These are phyloP conservation scores for Philhelius pedissequus DNA, from an alignment of 2,888 invertebrate species.

Conservation along the genomic window DNA sequence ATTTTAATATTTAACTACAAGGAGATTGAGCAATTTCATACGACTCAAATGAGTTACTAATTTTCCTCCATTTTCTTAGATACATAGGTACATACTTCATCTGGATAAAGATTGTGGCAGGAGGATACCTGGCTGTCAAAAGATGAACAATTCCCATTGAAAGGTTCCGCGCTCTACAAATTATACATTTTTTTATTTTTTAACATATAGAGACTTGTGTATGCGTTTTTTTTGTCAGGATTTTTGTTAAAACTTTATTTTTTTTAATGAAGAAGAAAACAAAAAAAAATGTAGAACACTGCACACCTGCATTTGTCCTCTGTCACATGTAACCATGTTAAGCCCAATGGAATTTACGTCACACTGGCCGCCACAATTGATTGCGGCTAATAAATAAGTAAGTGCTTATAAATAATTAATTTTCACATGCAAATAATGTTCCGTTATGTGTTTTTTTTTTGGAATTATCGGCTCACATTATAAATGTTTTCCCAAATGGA, in stretches of 20 bases:
- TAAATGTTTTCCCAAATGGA: slow-evolving; percentile 52
- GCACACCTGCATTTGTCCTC: slow-evolving; percentile 13
- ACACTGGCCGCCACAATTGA: slow-evolving; percentile 37
- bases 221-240: not conserved
- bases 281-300: not conserved
- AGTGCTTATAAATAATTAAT: slow-evolving; percentile 58
- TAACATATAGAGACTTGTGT: not conserved
- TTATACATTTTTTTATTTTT: slow-evolving; percentile 8
- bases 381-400: slow-evolving; percentile 36
- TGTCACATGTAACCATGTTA: slow-evolving; percentile 23
- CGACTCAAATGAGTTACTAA: not conserved
- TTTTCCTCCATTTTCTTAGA: not conserved
- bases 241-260: not conserved
- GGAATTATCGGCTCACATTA: slow-evolving; percentile 10
- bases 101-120: not conserved
- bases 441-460: slow-evolving; percentile 39
- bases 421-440: slow-evolving; percentile 50
- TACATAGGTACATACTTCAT: not conserved
- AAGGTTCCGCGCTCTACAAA: slow-evolving; percentile 31
- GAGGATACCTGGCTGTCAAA: slow-evolving; percentile 3
- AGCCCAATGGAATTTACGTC: slow-evolving; percentile 39
- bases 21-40: not conserved
- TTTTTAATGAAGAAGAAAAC: not conserved
- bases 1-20: too few species aligned
- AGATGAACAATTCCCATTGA: slow-evolving; percentile 45